Evolutionary conservation across 2,113 vertebrate genomes (phyloP).

Genomic region (Polypterus bichir): DNA sequence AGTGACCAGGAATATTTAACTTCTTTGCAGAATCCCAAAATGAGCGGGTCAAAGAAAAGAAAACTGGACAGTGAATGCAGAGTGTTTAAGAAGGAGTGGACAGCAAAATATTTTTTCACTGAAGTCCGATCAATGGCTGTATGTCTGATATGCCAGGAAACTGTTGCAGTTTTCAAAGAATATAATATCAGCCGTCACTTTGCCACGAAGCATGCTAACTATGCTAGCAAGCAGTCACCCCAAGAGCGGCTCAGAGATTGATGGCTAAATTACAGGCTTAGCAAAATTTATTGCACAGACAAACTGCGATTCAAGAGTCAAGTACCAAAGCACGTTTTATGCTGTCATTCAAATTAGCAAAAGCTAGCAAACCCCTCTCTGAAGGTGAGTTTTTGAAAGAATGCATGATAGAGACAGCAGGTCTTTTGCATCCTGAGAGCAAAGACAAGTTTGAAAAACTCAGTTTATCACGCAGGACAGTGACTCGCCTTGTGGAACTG

Average conservation of each 20-base stretch:
- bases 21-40: no score
- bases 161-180: conserved; percentile 8
- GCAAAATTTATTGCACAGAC: not conserved
- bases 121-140: no score
- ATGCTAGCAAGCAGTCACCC: conserved; percentile 9
- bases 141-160: conserved; percentile 3
- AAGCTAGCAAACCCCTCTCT: conserved; percentile 14
- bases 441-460: conserved; percentile 20
- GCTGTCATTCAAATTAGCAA: conserved; percentile 18
- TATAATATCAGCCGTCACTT: conserved; percentile 14
- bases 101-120: no score
- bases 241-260: conserved; percentile 1
- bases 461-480: conserved; percentile 17
- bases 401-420: conserved; percentile 13
- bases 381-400: conserved; percentile 23
- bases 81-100: no score
- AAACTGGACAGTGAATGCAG: no score
- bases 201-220: conserved; percentile 16
- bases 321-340: conserved; percentile 16
- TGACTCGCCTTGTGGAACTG: conserved; percentile 17
- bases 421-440: conserved; percentile 12
- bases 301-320: conserved; percentile 6
- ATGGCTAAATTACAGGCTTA: no score
- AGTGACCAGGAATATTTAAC: no score
- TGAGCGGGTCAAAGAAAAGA: no score